phyloP scores from a whole-genome alignment of 1,140 invertebrate genomes.

The Probaryconus sp. region DNA sequence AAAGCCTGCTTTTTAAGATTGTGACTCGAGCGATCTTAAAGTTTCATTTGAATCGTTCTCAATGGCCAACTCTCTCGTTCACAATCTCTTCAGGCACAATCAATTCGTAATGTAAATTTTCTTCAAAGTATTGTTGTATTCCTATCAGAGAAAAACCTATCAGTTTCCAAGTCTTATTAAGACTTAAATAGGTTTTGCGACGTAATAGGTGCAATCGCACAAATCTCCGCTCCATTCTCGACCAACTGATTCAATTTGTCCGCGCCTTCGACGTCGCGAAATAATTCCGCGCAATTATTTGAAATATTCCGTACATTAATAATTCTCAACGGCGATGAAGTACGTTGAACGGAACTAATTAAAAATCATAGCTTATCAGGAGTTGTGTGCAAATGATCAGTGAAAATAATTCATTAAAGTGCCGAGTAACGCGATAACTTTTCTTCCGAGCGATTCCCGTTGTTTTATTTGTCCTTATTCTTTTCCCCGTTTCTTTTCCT shows the following conservation, averaged over 20 bases:
- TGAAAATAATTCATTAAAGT: slow-evolving; percentile 3
- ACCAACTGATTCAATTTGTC: not conserved
- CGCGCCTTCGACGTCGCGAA: too few relatives aligned
- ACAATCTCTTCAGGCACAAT: slow-evolving; percentile 3
- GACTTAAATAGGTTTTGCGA: slow-evolving; percentile 5
- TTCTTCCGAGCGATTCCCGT: not conserved
- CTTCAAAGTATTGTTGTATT: slow-evolving; percentile 7
- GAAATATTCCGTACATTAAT: too few relatives aligned
- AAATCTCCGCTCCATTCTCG: too few relatives aligned
- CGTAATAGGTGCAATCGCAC: too few relatives aligned
- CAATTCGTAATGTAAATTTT: slow-evolving; percentile 7
- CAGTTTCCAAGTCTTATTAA: slow-evolving; percentile 15
- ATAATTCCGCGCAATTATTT: too few relatives aligned
- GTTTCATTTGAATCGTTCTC: slow-evolving; percentile 10
- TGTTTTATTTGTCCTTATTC: not conserved
- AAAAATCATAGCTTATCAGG: slow-evolving; percentile 4
- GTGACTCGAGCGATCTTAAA: not conserved
- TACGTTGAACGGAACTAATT: slow-evolving; percentile 1
- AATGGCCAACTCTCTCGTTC: too few relatives aligned
- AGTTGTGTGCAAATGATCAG: not conserved
- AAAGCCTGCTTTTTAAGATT: slow-evolving; percentile 10
- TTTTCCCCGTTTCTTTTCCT: slow-evolving; percentile 2
- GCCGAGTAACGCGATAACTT: not conserved
- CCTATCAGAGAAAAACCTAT: slow-evolving; percentile 8
- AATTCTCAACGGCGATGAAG: too few relatives aligned